Evolutionary conservation across 2,888 invertebrate genomes (phyloP).

Genomic region (Himalopsyche kuldschensis): DNA sequence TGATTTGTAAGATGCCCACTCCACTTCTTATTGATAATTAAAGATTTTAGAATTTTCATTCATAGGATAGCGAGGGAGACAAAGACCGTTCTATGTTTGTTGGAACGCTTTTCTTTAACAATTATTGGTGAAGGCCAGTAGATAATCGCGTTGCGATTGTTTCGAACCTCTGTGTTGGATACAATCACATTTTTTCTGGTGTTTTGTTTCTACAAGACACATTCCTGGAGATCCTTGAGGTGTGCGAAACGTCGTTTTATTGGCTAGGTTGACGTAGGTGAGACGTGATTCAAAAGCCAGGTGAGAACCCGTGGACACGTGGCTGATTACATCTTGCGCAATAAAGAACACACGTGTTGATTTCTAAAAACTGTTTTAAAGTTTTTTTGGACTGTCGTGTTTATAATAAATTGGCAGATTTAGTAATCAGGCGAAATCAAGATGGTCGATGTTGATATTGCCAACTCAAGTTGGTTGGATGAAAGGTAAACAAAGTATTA

Average conservation of each 20-base stretch:
- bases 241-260: constrained; percentile 17
- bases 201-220: constrained; percentile 9
- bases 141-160: not conserved
- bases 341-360: not conserved
- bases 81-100: too few species aligned
- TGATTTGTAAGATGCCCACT: too few species aligned
- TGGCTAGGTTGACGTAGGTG: constrained; percentile 17
- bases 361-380: not conserved
- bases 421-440: not conserved
- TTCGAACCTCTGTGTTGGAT: not conserved
- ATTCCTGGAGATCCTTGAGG: constrained; percentile 20
- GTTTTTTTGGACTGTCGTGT: not conserved
- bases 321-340: not conserved
- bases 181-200: constrained; percentile 6
- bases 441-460: not conserved
- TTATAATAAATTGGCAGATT: not conserved
- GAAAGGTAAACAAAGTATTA: too few species aligned
- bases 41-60: too few species aligned
- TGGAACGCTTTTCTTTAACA: too few species aligned
- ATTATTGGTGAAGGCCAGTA: too few species aligned
- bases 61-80: too few species aligned
- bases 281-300: constrained; percentile 1
- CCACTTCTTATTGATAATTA: too few species aligned
- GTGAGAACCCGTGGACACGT: constrained; percentile 17
- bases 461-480: not conserved